A percentile compares a stretch with the other conserved stretches of the same genome.
Conservation (phyloP, 2,888 invertebrate genomes). For the Panopea generosa region DNA sequence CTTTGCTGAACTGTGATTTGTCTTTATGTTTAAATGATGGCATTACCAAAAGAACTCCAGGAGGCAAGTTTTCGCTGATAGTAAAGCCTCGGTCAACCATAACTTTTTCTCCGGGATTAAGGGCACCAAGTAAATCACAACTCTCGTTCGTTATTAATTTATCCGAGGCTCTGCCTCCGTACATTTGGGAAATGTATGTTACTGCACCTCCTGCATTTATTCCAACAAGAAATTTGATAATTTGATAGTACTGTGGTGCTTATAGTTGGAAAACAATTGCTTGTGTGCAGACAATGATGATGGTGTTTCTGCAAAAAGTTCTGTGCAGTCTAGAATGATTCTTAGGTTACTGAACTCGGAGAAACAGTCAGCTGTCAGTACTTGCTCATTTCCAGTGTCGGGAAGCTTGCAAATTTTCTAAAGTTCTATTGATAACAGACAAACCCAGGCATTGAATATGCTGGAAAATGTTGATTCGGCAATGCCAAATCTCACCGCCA, state of each 20-base stretch:
- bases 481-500: no score
- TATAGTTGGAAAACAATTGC: no score
- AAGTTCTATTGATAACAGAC: conserved; percentile 14
- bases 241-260: no score
- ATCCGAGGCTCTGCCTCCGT: no score
- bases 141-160: no score
- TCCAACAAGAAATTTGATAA: no score
- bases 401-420: conserved; percentile 33
- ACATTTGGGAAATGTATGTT: conserved; percentile 4
- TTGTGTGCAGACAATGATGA: no score
- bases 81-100: no score
- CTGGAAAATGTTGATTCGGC: conserved; percentile 1
- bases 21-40: conserved; percentile 30
- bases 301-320: conserved; percentile 38
- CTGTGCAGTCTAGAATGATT: conserved; percentile 40
- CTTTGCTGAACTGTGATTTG: no score
- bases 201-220: no score
- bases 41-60: conserved; percentile 11
- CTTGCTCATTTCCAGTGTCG: conserved; percentile 3
- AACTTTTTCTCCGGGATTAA: no score
- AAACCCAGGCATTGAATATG: conserved; percentile 39
- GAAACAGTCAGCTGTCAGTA: conserved; percentile 16
- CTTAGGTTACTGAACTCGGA: conserved; percentile 25
- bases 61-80: neutral
- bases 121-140: no score